Evolutionary conservation across 2,888 invertebrate species (phyloP).

Genomic region (Beris morrisii): DNA sequence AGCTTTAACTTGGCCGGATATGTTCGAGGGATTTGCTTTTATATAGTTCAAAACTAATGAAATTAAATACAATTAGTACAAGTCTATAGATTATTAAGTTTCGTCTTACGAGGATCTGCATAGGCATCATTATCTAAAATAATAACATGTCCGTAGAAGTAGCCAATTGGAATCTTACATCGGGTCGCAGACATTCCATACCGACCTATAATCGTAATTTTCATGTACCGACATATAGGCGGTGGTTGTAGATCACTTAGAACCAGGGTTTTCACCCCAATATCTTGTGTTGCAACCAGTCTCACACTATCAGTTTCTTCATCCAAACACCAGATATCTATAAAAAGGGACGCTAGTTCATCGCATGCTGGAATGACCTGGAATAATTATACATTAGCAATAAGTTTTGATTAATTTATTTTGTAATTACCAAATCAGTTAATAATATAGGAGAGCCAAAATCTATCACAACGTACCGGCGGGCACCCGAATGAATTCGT

Average conservation of each 20-base stretch:
- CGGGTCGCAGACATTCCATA: conserved; percentile 90
- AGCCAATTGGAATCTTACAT: conserved; percentile 89
- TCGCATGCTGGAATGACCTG: conserved; percentile 76
- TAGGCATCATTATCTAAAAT: conserved; percentile 67
- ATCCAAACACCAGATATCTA: conserved; percentile 86
- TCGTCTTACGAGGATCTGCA: conserved; percentile 47
- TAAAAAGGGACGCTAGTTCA: conserved; percentile 80
- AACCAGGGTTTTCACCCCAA: conserved; percentile 81
- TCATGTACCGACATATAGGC: conserved; percentile 84
- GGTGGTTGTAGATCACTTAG: conserved; percentile 89
- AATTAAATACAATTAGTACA: background rate
- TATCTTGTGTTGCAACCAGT: conserved; percentile 83
- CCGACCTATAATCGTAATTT: conserved; percentile 89
- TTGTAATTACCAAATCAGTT: conserved; percentile 70
- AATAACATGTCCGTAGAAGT: conserved; percentile 88
- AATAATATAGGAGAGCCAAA: conserved; percentile 84
- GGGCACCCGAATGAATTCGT: conserved; percentile 89
- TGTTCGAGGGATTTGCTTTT: conserved; percentile 47
- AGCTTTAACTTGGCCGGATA: conserved; percentile 63
- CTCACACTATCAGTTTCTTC: conserved; percentile 86
- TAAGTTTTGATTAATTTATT: conserved; percentile 6
- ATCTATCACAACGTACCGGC: conserved; percentile 89
- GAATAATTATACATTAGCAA: background rate
- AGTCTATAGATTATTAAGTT: background rate
- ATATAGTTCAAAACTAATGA: conserved; percentile 42